These are phyloP conservation scores for Galleria mellonella DNA, from an alignment of 1,140 invertebrate genomes.

Conservation along the genomic window DNA sequence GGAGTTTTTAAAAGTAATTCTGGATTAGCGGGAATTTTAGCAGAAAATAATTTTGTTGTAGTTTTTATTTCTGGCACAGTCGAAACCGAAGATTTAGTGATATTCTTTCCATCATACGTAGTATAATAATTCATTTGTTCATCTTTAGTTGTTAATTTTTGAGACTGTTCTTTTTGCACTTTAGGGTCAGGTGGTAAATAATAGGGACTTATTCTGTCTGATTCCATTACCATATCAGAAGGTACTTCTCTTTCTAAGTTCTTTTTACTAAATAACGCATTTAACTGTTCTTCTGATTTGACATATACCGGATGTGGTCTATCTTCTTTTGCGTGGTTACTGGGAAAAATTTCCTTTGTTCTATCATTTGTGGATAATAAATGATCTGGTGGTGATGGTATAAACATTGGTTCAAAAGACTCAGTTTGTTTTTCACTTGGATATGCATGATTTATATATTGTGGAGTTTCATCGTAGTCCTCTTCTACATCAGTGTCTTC, in stretches of 20 bases:
- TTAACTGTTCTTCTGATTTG: slow-evolving; percentile 48
- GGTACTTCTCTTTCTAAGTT: slow-evolving; percentile 54
- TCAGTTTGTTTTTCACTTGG: slow-evolving; percentile 72
- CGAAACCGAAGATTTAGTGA: slow-evolving; percentile 78
- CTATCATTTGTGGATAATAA: slow-evolving; percentile 56
- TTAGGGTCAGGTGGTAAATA: slow-evolving; percentile 79
- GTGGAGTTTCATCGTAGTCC: slow-evolving; percentile 66
- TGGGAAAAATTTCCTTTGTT: slow-evolving; percentile 58
- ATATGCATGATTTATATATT: slow-evolving; percentile 62
- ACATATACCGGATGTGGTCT: slow-evolving; percentile 65
- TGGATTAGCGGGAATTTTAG: slow-evolving; percentile 74
- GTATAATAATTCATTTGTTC: slow-evolving; percentile 70
- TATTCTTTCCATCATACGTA: slow-evolving; percentile 82
- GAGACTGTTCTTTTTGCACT: slow-evolving; percentile 54
- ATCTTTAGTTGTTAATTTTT: slow-evolving; percentile 59
- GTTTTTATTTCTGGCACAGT: slow-evolving; percentile 71
- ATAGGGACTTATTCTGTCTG: slow-evolving; percentile 80
- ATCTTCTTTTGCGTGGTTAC: slow-evolving; percentile 63
- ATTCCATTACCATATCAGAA: slow-evolving; percentile 78
- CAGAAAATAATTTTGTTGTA: slow-evolving; percentile 63
- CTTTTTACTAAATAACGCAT: slow-evolving; percentile 51
- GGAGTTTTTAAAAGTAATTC: slow-evolving; percentile 78
- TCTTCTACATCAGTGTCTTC: slow-evolving; percentile 73
- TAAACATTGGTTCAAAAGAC: slow-evolving; percentile 83
- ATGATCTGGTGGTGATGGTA: slow-evolving; percentile 80